Evolutionary conservation across 2,797 vertebrate genomes (phyloP).

Genomic region (Peromyscus attwateri): DNA sequence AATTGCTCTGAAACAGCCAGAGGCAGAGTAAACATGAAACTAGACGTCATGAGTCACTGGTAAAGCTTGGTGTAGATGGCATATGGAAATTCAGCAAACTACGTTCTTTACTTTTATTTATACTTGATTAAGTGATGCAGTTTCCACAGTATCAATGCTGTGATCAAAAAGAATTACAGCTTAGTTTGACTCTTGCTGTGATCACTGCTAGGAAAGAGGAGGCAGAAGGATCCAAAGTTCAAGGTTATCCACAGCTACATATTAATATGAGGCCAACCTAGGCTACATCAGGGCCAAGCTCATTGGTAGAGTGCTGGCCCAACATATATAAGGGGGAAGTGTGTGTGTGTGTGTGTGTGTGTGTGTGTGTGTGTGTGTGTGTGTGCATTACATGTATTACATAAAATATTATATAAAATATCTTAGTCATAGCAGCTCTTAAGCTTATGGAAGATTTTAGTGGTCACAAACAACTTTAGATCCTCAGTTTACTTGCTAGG

Average conservation of each 20-base stretch:
- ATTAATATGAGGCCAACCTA: neutral
- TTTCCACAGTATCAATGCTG: constrained; percentile 39
- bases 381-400: neutral
- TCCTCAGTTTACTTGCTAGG: neutral
- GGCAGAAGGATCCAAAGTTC: neutral
- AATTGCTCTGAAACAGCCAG: constrained; percentile 57
- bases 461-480: neutral
- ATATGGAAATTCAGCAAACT: constrained; percentile 34
- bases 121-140: constrained; percentile 22
- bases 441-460: constrained; percentile 59
- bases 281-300: neutral
- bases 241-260: neutral
- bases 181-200: neutral
- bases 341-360: neutral
- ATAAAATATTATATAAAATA: constrained; percentile 58
- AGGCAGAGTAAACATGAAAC: constrained; percentile 19
- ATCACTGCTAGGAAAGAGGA: neutral
- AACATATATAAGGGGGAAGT: neutral
- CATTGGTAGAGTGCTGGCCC: neutral
- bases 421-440: constrained; percentile 29
- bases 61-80: neutral
- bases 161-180: constrained; percentile 44
- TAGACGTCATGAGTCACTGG: neutral
- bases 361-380: neutral
- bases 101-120: constrained; percentile 51